Percentiles rank a stretch among this genome's conserved stretches.
These are phyloP conservation scores for Temnothorax ravouxi DNA, from an alignment of 2,888 invertebrate genomes.

Conservation along the genomic window DNA sequence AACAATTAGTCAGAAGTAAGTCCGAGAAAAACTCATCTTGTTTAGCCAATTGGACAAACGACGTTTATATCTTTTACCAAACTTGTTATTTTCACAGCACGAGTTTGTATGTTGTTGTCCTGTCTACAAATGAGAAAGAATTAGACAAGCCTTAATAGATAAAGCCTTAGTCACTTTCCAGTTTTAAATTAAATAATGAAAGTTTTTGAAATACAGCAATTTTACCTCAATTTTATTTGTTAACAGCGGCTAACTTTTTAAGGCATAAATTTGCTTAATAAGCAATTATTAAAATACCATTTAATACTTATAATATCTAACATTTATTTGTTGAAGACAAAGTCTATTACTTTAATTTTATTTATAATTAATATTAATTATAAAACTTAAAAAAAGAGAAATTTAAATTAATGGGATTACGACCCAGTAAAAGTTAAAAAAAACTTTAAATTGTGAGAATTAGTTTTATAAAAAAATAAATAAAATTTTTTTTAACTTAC, in stretches of 20 bases:
- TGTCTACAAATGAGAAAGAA: neutral
- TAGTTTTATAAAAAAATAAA: neutral
- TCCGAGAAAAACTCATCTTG: neutral
- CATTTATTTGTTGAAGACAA: neutral
- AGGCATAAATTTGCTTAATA: neutral
- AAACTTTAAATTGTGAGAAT: neutral
- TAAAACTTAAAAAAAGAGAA: neutral
- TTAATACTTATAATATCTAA: neutral
- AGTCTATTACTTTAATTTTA: neutral
- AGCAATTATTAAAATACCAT: neutral
- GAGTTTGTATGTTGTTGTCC: neutral
- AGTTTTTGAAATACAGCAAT: neutral
- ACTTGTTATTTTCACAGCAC: neutral
- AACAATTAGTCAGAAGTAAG: slow-evolving; percentile 81
- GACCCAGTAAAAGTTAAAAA: neutral
- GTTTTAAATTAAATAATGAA: neutral
- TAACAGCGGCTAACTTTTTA: neutral
- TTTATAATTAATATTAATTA: neutral
- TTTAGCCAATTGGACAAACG: neutral
- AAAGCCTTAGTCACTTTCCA: neutral
- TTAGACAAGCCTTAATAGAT: neutral
- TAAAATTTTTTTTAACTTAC: neutral
- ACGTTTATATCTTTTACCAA: slow-evolving; percentile 33
- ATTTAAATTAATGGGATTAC: neutral
- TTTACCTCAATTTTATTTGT: neutral